Percentiles rank a stretch among this genome's conserved stretches.
Conservation (phyloP, 2,797 vertebrate genomes). For the Diglossa cyanea region DNA sequence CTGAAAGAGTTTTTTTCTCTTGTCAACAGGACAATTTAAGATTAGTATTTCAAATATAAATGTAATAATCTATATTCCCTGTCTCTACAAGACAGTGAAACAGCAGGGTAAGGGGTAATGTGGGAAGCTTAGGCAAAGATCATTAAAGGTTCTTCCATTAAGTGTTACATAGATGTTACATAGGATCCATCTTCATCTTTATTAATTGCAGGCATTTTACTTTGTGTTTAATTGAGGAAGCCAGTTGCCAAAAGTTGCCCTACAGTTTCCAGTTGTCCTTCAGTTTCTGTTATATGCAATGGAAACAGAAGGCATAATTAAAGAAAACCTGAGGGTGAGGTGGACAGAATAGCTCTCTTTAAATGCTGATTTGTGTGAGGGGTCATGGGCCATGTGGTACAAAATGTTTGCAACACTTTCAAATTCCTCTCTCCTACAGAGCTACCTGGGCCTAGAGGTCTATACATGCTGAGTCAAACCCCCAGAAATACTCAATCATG, state of each 20-base stretch:
- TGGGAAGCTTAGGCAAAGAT: not conserved
- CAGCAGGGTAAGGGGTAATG: not conserved
- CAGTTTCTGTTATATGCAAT: not conserved
- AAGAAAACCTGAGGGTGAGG: not conserved
- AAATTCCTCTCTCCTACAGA: not conserved
- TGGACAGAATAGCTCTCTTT: not conserved
- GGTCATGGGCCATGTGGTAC: not conserved
- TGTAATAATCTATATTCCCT: not conserved
- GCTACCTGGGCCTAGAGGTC: not conserved
- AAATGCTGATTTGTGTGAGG: not conserved
- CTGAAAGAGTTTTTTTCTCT: not conserved
- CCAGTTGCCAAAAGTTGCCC: not conserved
- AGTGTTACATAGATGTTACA: not conserved
- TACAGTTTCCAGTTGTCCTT: not conserved
- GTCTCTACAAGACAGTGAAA: not conserved
- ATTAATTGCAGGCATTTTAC: not conserved
- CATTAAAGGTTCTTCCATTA: not conserved
- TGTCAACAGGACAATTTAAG: not conserved
- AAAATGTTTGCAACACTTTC: not conserved
- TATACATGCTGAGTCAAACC: not conserved
- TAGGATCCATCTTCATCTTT: not conserved
- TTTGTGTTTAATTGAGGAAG: not conserved
- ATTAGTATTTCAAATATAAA: not conserved
- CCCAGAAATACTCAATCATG: not conserved
- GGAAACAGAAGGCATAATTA: not conserved